Evolutionary conservation across 2,113 vertebrate species (phyloP).

Genomic region (Passer montanus): DNA sequence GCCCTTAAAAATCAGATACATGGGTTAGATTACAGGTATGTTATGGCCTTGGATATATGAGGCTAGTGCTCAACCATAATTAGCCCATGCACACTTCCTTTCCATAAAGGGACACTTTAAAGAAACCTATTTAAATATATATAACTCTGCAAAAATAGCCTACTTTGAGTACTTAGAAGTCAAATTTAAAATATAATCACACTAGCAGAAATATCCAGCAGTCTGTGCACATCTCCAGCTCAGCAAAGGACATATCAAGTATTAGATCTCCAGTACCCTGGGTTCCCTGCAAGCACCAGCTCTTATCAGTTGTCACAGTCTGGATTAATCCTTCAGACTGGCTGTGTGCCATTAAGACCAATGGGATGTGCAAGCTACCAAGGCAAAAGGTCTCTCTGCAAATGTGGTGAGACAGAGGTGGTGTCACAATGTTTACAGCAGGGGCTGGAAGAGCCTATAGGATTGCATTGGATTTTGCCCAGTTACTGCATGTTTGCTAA

Average conservation of each 20-base stretch:
- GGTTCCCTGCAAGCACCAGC: neutral
- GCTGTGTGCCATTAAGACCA: neutral
- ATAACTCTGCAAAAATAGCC: neutral
- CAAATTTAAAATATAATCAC: neutral
- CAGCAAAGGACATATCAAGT: neutral
- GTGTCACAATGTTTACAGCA: neutral
- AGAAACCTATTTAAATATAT: neutral
- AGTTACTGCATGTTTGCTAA: neutral
- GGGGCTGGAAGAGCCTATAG: neutral
- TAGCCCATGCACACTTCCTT: neutral
- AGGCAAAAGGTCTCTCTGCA: neutral
- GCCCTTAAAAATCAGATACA: neutral
- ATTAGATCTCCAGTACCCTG: neutral
- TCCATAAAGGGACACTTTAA: neutral
- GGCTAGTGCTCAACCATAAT: neutral
- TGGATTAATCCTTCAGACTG: neutral
- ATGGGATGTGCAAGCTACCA: neutral
- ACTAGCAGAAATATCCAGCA: neutral
- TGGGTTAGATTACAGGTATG: neutral
- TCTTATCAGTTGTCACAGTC: neutral
- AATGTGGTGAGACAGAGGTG: accelerated
- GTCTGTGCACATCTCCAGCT: neutral
- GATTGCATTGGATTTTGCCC: neutral
- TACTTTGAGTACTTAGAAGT: neutral
- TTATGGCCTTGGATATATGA: neutral